Percentiles rank a stretch among this genome's conserved stretches.
Evolutionary conservation across 2,797 vertebrate genomes (phyloP).

Genomic region (Peromyscus nudipes): DNA sequence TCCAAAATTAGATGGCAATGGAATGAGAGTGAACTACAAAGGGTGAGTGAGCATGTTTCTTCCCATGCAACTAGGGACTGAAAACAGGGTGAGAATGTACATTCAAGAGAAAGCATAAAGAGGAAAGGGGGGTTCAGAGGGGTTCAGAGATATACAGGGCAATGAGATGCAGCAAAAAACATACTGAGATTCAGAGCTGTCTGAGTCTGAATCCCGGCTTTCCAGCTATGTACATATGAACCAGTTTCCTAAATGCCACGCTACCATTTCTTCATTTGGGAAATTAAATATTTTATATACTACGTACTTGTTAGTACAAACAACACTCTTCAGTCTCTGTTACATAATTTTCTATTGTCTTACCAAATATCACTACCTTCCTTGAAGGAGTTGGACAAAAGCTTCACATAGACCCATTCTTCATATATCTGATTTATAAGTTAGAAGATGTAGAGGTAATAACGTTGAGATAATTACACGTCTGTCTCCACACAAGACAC

Average conservation of each 20-base stretch:
- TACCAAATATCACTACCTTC: background rate
- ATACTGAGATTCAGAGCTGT: background rate
- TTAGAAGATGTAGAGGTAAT: background rate
- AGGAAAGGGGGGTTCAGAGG: background rate
- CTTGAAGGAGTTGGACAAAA: conserved; percentile 32
- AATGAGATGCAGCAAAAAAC: background rate
- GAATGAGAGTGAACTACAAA: background rate
- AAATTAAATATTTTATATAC: conserved; percentile 16
- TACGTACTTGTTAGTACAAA: background rate
- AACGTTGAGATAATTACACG: conserved; percentile 44
- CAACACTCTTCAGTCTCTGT: background rate
- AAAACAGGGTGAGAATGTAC: background rate
- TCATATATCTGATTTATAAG: conserved; percentile 19
- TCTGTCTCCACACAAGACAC: background rate
- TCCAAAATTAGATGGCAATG: background rate
- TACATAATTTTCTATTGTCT: conserved; percentile 9
- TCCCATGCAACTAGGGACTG: background rate
- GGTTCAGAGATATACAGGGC: background rate
- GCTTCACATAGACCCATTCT: background rate
- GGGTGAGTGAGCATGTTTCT: background rate
- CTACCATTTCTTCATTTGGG: background rate
- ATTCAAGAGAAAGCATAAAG: background rate
- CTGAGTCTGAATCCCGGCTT: background rate
- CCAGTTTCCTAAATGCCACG: background rate
- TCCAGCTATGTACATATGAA: background rate